These are phyloP conservation scores for Lepidotrigona ventralis DNA, from an alignment of 1,140 invertebrate species.

Conservation along the genomic window DNA sequence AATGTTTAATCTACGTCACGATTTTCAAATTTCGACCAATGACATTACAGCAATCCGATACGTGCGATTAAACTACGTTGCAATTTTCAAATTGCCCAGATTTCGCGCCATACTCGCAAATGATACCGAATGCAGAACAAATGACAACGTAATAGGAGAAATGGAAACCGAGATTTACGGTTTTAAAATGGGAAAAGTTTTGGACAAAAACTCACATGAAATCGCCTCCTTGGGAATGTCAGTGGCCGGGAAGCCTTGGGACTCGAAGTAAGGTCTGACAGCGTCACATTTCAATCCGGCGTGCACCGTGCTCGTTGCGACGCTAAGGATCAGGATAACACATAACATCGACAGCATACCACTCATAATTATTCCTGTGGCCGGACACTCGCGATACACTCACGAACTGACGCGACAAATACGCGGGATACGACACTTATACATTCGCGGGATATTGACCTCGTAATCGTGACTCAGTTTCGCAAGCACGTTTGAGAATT, in stretches of 20 bases:
- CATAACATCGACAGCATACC: conserved; percentile 65
- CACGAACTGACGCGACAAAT: conserved; percentile 37
- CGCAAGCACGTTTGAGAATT: conserved; percentile 10
- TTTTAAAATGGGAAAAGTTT: neutral
- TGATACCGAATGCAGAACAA: no score
- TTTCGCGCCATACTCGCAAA: neutral
- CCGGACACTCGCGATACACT: conserved; percentile 44
- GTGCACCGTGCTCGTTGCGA: conserved; percentile 55
- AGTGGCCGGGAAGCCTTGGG: conserved; percentile 74
- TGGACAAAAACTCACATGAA: conserved; percentile 71
- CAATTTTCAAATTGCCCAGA: neutral
- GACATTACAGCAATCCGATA: neutral
- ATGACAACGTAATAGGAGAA: neutral
- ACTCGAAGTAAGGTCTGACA: conserved; percentile 74
- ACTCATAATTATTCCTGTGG: conserved; percentile 68
- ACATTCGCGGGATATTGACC: conserved; percentile 27
- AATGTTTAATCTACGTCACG: neutral
- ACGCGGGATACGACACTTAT: conserved; percentile 42
- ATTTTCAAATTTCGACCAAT: conserved; percentile 3
- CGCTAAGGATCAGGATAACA: conserved; percentile 67
- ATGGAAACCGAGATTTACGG: neutral
- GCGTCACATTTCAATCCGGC: conserved; percentile 73
- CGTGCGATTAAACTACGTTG: no score
- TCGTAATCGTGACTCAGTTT: neutral
- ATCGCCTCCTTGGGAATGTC: conserved; percentile 77